Conservation (phyloP, 2,113 vertebrate genomes). For the Blennius ocellaris region DNA sequence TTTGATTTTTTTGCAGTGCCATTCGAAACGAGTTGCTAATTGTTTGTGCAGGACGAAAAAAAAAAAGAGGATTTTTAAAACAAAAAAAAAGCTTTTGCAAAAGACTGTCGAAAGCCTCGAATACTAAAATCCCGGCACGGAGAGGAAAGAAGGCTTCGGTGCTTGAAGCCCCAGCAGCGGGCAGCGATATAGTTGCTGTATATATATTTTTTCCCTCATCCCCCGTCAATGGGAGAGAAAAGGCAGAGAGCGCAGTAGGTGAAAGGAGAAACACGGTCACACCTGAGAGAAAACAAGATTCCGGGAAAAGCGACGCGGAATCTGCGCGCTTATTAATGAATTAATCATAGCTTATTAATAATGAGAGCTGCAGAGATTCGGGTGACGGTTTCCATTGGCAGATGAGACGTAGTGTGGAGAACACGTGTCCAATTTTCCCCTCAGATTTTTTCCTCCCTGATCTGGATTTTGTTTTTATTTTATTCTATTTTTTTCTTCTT, state of each 20-base stretch:
- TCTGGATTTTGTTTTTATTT: constrained; percentile 71
- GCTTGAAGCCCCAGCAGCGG: constrained; percentile 55
- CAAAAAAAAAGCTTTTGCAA: constrained; percentile 35
- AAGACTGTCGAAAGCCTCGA: constrained; percentile 66
- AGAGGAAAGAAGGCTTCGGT: constrained; percentile 62
- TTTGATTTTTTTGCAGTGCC: constrained; percentile 8
- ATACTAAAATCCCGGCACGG: constrained; percentile 54
- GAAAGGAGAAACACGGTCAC: background rate
- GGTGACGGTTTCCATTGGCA: constrained; percentile 75
- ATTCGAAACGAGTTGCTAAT: constrained; percentile 14
- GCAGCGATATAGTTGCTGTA: constrained; percentile 71
- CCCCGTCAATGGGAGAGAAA: constrained; percentile 44
- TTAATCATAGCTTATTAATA: constrained; percentile 67
- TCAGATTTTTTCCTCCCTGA: constrained; percentile 70
- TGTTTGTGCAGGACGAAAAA: constrained; percentile 40
- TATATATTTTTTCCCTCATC: too few species aligned
- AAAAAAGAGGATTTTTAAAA: constrained; percentile 20
- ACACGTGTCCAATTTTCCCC: constrained; percentile 76
- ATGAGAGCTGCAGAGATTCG: constrained; percentile 72
- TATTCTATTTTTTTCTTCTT: too few species aligned
- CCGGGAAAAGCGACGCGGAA: constrained; percentile 13
- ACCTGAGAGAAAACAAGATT: constrained; percentile 16
- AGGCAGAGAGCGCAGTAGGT: background rate
- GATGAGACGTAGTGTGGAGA: constrained; percentile 78
- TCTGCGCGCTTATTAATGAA: constrained; percentile 51